phyloP scores from a whole-genome alignment of 1,140 invertebrate species.

The Vollenhovia emeryi region DNA sequence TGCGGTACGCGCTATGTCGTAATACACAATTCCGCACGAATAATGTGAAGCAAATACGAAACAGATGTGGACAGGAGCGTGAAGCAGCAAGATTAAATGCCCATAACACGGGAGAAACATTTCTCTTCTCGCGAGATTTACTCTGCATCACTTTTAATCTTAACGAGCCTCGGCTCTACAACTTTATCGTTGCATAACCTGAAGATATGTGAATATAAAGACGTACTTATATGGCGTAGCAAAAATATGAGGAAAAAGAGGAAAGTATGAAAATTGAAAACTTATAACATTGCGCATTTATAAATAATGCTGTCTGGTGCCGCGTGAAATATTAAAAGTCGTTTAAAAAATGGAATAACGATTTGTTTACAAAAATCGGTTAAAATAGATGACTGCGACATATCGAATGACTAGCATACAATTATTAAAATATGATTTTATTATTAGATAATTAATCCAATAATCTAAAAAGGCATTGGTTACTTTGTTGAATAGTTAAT shows the following conservation, averaged over 20 bases:
- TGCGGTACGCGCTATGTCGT: neutral
- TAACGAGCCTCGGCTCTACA: neutral
- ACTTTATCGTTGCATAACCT: neutral
- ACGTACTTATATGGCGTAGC: neutral
- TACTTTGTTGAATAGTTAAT: neutral
- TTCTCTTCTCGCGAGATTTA: neutral
- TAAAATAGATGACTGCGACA: neutral
- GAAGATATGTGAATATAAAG: neutral
- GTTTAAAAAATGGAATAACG: neutral
- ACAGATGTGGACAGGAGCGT: neutral
- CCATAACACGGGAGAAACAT: neutral
- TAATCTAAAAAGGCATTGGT: neutral
- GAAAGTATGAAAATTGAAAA: neutral
- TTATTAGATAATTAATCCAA: too few species aligned
- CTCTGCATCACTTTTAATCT: neutral
- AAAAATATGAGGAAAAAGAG: neutral
- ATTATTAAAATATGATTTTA: neutral
- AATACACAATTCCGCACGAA: constrained; percentile 7
- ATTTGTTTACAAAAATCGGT: neutral
- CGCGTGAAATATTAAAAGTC: neutral
- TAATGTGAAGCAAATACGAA: neutral
- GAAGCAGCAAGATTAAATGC: neutral
- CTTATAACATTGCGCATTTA: neutral
- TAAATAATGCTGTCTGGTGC: neutral
- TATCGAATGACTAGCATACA: neutral